Base-by-base conservation (phyloP, 2,113 vertebrate genomes). In the Podiceps cristatus region DNA sequence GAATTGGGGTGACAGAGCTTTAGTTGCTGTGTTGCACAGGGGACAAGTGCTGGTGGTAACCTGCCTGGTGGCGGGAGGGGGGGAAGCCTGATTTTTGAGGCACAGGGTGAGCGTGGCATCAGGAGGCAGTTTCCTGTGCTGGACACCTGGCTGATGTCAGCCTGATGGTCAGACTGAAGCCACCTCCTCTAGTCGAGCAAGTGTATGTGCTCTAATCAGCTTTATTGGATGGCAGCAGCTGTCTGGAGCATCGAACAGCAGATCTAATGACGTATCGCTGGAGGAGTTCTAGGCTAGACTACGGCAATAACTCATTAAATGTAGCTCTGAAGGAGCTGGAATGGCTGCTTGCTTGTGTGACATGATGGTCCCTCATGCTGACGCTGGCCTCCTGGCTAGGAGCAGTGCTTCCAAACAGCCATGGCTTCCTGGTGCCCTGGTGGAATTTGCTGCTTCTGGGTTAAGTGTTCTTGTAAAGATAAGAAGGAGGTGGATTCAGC, bases 21-120 rank as follows among this genome's bases (percentile, higher is more conserved):
- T 40, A 23, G 19, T 13, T 35, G 14, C 1, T 8, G 0, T 7
- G 8, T 9, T 72, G 14, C 2, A 3, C 0, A 33, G 17, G 42
- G 56, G 17, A 27, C 3, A 22, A 23, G 20, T 49, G 50, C 13
- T 49, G 23, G 10, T 37, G 18, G 8, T 19, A 29, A 40, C 25
- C 40, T 53, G 37, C 50, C 12, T 50, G 49, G 27, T 5, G 25
- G 28, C 20, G 23, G 18, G 5, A 52, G 44, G 5, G 14, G 5
- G 8, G 9, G 3, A 24, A 11, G 9, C 14, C 44, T 31, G 23
- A 6, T 28, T 22, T 20, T 18, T 0, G 5, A 67, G 18, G 16
- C 2, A 4, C 2, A 33, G 17, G 10, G 10, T 37, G 37, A 69
- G 12, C 2, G 6, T 22, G 23, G 47, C 11, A 23, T 37, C 37